A percentile compares a stretch with the other conserved stretches of the same genome.
Evolutionary conservation across 1,140 invertebrate species (phyloP).

Genomic region (Aphis gossypii): DNA sequence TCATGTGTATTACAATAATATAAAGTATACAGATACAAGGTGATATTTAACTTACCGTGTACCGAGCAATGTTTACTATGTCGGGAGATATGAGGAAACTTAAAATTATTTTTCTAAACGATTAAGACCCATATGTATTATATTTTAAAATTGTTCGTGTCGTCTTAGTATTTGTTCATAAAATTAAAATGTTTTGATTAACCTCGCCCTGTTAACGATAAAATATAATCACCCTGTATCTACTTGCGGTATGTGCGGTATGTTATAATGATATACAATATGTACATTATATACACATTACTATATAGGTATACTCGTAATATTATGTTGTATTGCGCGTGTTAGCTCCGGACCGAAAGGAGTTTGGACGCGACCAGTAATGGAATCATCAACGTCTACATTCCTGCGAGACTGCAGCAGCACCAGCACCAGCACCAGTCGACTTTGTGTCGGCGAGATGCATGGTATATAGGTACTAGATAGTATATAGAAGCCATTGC

Average conservation of each 20-base stretch:
- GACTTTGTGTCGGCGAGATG: background rate
- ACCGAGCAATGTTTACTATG: background rate
- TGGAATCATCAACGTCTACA: conserved; percentile 41
- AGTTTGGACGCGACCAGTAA: background rate
- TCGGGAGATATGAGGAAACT: background rate
- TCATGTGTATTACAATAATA: no score
- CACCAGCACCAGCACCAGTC: background rate
- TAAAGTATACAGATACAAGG: no score
- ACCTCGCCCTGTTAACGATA: background rate
- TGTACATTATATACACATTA: background rate
- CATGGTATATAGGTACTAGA: background rate
- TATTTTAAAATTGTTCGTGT: background rate
- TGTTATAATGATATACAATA: background rate
- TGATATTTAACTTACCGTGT: no score
- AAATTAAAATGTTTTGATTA: background rate
- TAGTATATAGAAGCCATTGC: background rate
- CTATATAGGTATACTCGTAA: background rate
- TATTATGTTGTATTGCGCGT: background rate
- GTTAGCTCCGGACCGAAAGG: background rate
- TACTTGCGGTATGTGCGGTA: conserved; percentile 5
- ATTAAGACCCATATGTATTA: background rate
- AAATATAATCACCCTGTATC: background rate
- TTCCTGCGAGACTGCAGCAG: background rate
- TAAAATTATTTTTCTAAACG: background rate
- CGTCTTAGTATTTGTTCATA: background rate